Evolutionary conservation across 1,140 invertebrate genomes (phyloP), one percentile per base, ranked within the genome.

Genomic region (Pemphigus obesinymphae): DNA sequence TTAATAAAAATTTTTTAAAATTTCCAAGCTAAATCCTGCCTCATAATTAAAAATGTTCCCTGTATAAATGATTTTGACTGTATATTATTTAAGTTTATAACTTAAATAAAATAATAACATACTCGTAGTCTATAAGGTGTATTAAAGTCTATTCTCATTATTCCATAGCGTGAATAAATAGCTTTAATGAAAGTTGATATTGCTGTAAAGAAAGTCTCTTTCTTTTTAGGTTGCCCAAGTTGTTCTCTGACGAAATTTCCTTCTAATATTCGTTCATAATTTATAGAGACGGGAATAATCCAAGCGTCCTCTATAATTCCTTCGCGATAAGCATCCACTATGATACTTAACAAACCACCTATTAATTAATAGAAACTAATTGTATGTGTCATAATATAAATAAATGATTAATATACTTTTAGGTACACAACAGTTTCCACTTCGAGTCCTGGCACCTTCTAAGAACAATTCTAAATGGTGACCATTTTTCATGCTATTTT

Each of bases 401-500:
- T 13, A n/a, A n/a, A 43, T 78, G 11, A 23, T 58, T 20, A 29
- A 68, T 75, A 40, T 86, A 91, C 90, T 93, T 90, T 97, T 97
- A 3, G 96, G 96, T 87, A 93, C 91, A 82, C 93, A 93, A 0
- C 95, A 93, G 87, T 97, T 96, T 6, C 97, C 97, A 20, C 95
- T 97, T 82, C 96, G 89, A 0, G 95, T 96, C 3, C 97, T 89
- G 3, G 96, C 96, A 23, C 97, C 97, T 89, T 99, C 97, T 68
- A 98, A 92, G 86, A 97, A 99, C 87, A 98, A 98, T 86, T 99
- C 97, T 82, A 98, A 88, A 85, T 95, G 94, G 86, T 98, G 94
- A 6, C 95, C 94, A 48, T 92, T 91, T 72, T 90, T 89, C 23
- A 99, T 87, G 82, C 93, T 91, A 84, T 97, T 92, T 83, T 93